A percentile compares a stretch with the other conserved stretches of the same genome.
Conservation (phyloP, 2,797 vertebrate genomes). For the Garrulus glandarius region DNA sequence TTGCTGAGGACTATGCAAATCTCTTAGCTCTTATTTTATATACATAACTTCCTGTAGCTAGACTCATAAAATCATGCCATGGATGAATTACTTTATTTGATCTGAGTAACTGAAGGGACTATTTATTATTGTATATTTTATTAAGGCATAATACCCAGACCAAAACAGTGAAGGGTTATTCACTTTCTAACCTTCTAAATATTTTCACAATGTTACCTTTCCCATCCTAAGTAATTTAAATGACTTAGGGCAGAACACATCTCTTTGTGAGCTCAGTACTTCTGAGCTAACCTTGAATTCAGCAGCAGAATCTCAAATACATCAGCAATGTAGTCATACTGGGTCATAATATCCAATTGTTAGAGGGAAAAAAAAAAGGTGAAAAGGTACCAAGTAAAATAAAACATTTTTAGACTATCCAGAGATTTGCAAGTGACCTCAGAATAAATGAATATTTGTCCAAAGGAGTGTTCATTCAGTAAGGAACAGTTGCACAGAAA, state of each 20-base stretch:
- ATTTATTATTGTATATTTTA: background rate
- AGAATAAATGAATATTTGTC: background rate
- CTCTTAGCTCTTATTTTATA: background rate
- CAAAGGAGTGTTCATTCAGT: background rate
- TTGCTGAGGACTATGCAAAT: background rate
- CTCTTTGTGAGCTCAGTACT: background rate
- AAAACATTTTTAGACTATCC: background rate
- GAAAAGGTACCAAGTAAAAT: background rate
- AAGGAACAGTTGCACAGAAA: background rate
- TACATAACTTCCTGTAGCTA: background rate
- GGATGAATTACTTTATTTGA: background rate
- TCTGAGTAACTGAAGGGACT: background rate
- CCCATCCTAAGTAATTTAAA: background rate
- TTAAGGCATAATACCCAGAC: background rate
- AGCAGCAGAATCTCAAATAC: background rate
- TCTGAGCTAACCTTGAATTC: background rate
- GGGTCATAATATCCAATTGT: background rate
- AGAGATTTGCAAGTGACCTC: background rate
- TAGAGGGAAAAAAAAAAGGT: fast-evolving
- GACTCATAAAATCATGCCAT: background rate
- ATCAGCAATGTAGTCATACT: no score
- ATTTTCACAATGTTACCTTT: background rate
- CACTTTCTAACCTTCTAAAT: background rate
- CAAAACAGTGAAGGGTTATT: background rate
- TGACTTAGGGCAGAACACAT: background rate